phyloP scores from a whole-genome alignment of 2,113 vertebrate species.

The Mystacornis crossleyi region DNA sequence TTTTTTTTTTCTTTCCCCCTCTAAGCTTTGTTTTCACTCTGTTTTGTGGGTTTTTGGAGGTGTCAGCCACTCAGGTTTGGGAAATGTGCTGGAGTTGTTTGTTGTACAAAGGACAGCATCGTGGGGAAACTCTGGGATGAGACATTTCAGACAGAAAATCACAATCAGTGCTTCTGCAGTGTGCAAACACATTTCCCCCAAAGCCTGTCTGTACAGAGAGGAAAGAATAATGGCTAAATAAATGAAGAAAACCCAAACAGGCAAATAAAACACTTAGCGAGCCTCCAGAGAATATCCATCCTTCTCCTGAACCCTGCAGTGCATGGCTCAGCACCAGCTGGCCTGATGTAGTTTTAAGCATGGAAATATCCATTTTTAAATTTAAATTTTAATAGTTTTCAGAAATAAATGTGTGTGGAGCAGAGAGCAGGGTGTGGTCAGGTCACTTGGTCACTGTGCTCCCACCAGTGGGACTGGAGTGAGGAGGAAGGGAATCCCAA shows the following conservation, averaged over 20 bases:
- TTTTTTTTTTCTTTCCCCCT: too few relatives aligned
- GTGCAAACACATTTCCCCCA: background rate
- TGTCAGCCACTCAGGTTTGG: background rate
- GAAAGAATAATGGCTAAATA: background rate
- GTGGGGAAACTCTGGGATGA: background rate
- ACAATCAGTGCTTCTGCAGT: background rate
- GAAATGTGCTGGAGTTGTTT: background rate
- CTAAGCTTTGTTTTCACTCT: background rate
- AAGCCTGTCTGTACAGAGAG: background rate
- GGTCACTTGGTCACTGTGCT: background rate
- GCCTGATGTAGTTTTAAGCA: background rate
- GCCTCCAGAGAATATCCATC: background rate
- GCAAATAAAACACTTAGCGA: background rate
- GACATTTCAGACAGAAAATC: background rate
- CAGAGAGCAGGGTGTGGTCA: background rate
- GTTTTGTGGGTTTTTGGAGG: background rate
- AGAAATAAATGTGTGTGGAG: background rate
- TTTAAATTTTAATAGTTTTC: background rate
- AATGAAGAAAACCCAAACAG: background rate
- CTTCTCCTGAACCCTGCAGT: background rate
- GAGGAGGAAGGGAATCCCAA: background rate
- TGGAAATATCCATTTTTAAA: background rate
- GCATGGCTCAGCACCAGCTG: background rate
- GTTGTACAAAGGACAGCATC: fast-evolving
- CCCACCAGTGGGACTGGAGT: too few relatives aligned